phyloP scores from a whole-genome alignment of 2,797 vertebrate genomes.

The Myiothlypis chrysogaster region DNA sequence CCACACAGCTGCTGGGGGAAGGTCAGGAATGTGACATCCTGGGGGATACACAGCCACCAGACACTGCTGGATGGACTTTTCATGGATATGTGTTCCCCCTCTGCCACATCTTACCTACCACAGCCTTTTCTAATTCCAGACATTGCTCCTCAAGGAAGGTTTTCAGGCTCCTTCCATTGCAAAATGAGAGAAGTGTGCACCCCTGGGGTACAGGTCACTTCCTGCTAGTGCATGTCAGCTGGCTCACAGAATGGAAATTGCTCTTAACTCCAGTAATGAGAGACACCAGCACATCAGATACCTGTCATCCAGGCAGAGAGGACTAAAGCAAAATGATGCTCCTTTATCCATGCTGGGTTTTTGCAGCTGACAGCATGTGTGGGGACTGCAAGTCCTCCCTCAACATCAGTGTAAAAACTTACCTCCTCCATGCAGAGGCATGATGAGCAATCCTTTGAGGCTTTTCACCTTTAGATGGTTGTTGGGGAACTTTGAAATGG shows the following conservation, averaged over 20 bases:
- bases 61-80: neutral
- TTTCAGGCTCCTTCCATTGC: neutral
- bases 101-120: fast-evolving
- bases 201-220: neutral
- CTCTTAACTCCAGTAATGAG: neutral
- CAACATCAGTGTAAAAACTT: fast-evolving
- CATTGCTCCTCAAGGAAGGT: neutral
- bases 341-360: neutral
- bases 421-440: fast-evolving
- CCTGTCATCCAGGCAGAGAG: neutral
- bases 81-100: neutral
- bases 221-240: neutral
- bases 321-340: neutral
- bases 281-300: neutral
- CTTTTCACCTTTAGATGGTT: neutral
- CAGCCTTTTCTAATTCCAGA: neutral
- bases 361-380: neutral
- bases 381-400: neutral
- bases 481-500: neutral
- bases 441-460: neutral
- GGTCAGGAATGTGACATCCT: neutral
- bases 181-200: neutral
- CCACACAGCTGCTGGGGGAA: neutral
- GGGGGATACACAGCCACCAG: neutral
- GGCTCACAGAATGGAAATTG: neutral